A percentile compares a stretch with the other conserved stretches of the same genome.
Conservation (phyloP, 1,140 invertebrate species). For the Zaprionus taronus region DNA sequence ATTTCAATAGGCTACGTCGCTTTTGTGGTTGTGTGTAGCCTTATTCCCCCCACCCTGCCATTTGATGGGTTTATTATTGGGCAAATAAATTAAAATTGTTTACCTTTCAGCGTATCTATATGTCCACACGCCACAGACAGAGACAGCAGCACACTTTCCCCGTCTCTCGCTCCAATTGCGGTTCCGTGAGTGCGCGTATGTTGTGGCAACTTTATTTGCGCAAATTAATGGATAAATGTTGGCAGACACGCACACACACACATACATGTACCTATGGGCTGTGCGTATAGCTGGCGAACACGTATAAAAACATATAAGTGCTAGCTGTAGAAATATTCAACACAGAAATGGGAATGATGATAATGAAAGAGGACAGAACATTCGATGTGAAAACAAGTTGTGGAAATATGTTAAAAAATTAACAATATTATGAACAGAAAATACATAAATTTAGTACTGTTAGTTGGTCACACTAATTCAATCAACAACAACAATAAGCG, state of each 20-base stretch:
- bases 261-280: neutral
- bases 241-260: slow-evolving; percentile 31
- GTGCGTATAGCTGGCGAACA: neutral
- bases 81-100: slow-evolving; percentile 82
- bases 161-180: slow-evolving; percentile 58
- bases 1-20: slow-evolving; percentile 40
- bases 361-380: neutral
- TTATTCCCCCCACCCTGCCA: slow-evolving; percentile 12
- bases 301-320: slow-evolving; percentile 16
- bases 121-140: slow-evolving; percentile 16
- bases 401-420: neutral
- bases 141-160: slow-evolving; percentile 18
- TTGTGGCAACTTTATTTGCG: slow-evolving; percentile 76
- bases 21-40: slow-evolving; percentile 9
- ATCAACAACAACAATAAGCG: too few relatives aligned
- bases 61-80: slow-evolving; percentile 79
- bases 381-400: slow-evolving; percentile 3
- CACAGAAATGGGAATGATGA: neutral
- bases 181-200: slow-evolving; percentile 75
- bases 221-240: slow-evolving; percentile 80
- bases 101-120: slow-evolving; percentile 63
- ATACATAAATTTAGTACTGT: neutral
- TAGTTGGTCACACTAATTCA: too few relatives aligned
- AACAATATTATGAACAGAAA: slow-evolving; percentile 1
- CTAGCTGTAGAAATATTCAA: slow-evolving; percentile 23